Conservation (phyloP, 2,888 invertebrate genomes). For the Morpho deidamia region DNA sequence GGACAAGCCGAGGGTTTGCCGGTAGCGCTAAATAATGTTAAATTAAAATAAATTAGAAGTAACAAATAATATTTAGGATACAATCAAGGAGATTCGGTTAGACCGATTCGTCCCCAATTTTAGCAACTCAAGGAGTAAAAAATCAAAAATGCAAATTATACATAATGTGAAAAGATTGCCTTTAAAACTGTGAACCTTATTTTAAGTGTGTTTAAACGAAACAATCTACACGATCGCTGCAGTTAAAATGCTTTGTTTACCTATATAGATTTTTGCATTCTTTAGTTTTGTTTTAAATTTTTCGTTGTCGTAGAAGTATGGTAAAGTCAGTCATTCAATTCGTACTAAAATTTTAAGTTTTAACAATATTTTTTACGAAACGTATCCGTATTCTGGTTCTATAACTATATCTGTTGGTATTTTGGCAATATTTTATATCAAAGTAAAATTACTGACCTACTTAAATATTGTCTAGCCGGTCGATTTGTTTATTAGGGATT, state of each 20-base stretch:
- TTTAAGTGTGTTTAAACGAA: conserved; percentile 2
- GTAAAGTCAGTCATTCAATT: too few relatives aligned
- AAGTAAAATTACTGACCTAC: too few relatives aligned
- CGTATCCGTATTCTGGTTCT: too few relatives aligned
- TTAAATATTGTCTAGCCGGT: too few relatives aligned
- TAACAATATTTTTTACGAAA: too few relatives aligned
- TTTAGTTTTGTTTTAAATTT: too few relatives aligned
- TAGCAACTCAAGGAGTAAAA: conserved; percentile 50
- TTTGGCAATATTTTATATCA: too few relatives aligned
- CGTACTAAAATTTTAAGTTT: too few relatives aligned
- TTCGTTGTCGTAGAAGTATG: too few relatives aligned
- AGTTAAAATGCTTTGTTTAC: background rate
- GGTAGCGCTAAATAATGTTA: conserved; percentile 43
- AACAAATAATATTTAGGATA: conserved; percentile 18
- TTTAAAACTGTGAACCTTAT: conserved; percentile 2
- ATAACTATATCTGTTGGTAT: too few relatives aligned
- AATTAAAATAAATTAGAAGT: conserved; percentile 27
- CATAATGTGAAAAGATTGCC: conserved; percentile 44
- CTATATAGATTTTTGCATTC: too few relatives aligned
- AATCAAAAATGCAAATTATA: conserved; percentile 59
- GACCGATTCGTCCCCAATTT: conserved; percentile 30
- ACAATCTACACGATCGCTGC: conserved; percentile 3
- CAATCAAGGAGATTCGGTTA: conserved; percentile 22
- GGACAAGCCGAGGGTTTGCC: conserved; percentile 50
- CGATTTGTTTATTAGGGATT: background rate